These are phyloP conservation scores for Caenorhabditis elegans DNA, from an alignment of 1,140 invertebrate species.

Conservation along the genomic window DNA sequence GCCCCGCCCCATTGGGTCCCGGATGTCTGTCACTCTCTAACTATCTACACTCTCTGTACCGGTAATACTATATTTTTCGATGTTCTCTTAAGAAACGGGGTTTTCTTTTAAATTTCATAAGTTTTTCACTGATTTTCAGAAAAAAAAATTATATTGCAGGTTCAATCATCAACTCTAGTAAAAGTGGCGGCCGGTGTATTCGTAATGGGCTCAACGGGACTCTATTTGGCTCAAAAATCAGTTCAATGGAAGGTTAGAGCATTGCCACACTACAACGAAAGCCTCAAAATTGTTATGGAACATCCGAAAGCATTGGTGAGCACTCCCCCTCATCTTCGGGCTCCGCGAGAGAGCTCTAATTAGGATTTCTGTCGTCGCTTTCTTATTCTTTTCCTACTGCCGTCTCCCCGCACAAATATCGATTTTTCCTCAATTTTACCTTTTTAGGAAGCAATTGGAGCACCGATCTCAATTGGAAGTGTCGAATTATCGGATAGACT, in stretches of 20 bases:
- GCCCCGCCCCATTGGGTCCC: no score
- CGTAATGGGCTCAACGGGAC: slow-evolving; percentile 47
- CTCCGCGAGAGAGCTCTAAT: no score
- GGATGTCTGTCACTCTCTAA: no score
- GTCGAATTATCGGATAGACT: slow-evolving; percentile 56
- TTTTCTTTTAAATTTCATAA: not conserved
- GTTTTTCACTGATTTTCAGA: not conserved
- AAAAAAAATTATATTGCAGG: not conserved
- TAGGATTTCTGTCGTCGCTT: no score
- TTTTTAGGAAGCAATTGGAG: slow-evolving; percentile 48
- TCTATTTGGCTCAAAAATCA: slow-evolving; percentile 56
- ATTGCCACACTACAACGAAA: slow-evolving; percentile 57
- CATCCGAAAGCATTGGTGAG: slow-evolving; percentile 51
- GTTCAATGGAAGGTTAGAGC: slow-evolving; percentile 51
- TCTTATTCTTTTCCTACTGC: not conserved
- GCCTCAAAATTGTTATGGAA: slow-evolving; percentile 55
- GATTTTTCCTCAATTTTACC: not conserved
- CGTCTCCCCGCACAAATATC: not conserved
- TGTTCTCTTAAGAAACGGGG: no score
- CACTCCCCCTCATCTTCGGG: no score
- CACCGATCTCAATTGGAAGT: slow-evolving; percentile 56
- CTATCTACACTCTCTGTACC: no score
- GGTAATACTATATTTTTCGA: no score
- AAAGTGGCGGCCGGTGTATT: slow-evolving; percentile 38
- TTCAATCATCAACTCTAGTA: slow-evolving; percentile 23